Evolutionary conservation across 2,113 vertebrate species (phyloP), one percentile per base, ranked within the genome.

Genomic region (Strigops habroptila): DNA sequence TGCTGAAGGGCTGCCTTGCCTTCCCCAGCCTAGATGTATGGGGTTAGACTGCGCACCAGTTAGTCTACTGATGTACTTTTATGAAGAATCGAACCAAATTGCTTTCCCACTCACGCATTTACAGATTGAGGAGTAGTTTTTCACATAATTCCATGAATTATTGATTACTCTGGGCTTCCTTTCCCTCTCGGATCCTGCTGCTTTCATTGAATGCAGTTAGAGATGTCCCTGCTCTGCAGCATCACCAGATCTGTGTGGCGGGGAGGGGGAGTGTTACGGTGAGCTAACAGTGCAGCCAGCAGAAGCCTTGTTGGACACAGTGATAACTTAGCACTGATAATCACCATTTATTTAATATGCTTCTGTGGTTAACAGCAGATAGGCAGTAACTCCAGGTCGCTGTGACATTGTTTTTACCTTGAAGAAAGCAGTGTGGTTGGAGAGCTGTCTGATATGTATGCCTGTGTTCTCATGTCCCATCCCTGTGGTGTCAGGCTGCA

Each of bases 191-290:
- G 27, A 27, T 69, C 6, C 2, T 67, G 48, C 69, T 75, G 73
- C 52, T 80, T 77, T 80, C 28, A 18, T 43, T 17, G 46, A 53
- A 33, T 51, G 31, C 74, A 80, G 49, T 41, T 9, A 10, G 74
- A 71, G 57, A 4, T 57, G 22, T 69, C 67, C 75, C 48, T 82
- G 62, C 68, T 77, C 35, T 87, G 89, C 67, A 57, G 74, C 23
- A 21, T 82, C 18, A 0, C 57, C 10, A 48, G 55, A 15, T 41
- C 33, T 23, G 51, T 25, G 46, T 18, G 59, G 18, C 0, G 0
- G 41, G 10, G 35, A 53, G 17, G 9, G 6, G 18, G 21, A 43
- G 55, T 23, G 31, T 53, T 41, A 12, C 1, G 11, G 53, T 18
- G 65, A 81, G 3, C 41, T 14, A 27, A 8, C 3, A 4, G 39